A percentile compares a stretch with the other conserved stretches of the same genome.
These are phyloP conservation scores for Trogon surrucura DNA, from an alignment of 2,113 vertebrate species.

Conservation along the genomic window DNA sequence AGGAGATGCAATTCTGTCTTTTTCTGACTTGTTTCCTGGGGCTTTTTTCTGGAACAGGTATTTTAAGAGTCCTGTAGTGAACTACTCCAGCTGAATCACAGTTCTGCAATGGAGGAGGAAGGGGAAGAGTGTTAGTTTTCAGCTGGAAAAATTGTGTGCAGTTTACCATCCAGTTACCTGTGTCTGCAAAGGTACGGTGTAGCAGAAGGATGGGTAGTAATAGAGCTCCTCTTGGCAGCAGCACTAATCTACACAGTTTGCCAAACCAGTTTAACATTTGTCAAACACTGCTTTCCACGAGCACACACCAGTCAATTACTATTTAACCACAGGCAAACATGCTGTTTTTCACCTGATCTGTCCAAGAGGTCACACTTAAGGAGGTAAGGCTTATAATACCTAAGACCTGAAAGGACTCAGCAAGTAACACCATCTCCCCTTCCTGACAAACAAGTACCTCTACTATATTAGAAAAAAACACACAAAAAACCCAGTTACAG, in stretches of 20 bases:
- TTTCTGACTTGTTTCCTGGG: background rate
- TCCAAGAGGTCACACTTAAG: background rate
- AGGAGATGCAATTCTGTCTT: background rate
- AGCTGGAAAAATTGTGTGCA: background rate
- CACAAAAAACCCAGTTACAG: background rate
- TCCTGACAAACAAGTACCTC: background rate
- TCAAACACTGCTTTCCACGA: background rate
- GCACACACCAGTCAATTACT: background rate
- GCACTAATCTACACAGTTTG: background rate
- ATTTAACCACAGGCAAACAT: background rate
- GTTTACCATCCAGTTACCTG: rapidly evolving
- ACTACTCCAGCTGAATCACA: background rate
- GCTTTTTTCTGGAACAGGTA: background rate
- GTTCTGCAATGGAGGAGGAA: background rate
- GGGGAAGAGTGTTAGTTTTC: background rate
- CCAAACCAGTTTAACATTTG: background rate
- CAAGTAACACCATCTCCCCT: background rate
- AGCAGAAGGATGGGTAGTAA: background rate
- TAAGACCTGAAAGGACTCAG: background rate
- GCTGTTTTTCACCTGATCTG: background rate
- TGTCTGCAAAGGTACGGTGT: background rate
- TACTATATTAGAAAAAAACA: background rate
- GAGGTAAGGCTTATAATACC: background rate
- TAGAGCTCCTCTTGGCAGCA: background rate
- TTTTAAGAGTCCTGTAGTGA: background rate